phyloP scores from a whole-genome alignment of 1,140 invertebrate genomes.

The Samia ricini region DNA sequence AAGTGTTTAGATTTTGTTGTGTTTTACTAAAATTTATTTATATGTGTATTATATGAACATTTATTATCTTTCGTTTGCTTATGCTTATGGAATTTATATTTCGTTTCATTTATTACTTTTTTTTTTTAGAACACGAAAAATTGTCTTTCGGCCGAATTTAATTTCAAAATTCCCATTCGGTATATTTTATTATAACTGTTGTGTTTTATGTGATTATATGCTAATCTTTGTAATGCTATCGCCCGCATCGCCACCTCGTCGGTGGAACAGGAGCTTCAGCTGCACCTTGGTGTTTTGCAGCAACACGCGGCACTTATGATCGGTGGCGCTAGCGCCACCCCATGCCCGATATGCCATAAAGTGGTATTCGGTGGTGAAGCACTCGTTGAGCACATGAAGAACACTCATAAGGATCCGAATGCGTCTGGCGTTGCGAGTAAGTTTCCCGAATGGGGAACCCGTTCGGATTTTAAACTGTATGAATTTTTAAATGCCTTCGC shows the following conservation, averaged over 20 bases:
- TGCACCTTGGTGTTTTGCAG: constrained; percentile 92
- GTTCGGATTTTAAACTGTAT: constrained; percentile 39
- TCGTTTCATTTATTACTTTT: constrained; percentile 17
- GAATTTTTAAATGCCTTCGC: background rate
- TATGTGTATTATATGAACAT: background rate
- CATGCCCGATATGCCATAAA: constrained; percentile 95
- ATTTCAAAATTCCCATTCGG: constrained; percentile 62
- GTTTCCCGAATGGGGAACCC: constrained; percentile 72
- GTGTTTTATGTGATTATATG: constrained; percentile 46
- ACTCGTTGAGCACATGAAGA: constrained; percentile 97
- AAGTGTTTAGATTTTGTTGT: background rate
- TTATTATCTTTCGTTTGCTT: background rate
- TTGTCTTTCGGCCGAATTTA: constrained; percentile 32
- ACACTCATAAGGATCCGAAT: constrained; percentile 95
- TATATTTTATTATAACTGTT: constrained; percentile 24
- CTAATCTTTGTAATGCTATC: constrained; percentile 70
- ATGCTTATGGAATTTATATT: constrained; percentile 1
- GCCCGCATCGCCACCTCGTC: constrained; percentile 58
- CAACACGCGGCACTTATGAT: constrained; percentile 94
- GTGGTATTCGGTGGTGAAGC: constrained; percentile 94
- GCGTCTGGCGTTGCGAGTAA: constrained; percentile 93
- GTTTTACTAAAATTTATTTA: background rate
- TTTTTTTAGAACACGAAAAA: constrained; percentile 27
- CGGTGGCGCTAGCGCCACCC: constrained; percentile 92
- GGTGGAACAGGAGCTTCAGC: constrained; percentile 86